These are phyloP conservation scores for Drosophila insularis DNA, from an alignment of 1,140 invertebrate genomes.

Conservation along the genomic window DNA sequence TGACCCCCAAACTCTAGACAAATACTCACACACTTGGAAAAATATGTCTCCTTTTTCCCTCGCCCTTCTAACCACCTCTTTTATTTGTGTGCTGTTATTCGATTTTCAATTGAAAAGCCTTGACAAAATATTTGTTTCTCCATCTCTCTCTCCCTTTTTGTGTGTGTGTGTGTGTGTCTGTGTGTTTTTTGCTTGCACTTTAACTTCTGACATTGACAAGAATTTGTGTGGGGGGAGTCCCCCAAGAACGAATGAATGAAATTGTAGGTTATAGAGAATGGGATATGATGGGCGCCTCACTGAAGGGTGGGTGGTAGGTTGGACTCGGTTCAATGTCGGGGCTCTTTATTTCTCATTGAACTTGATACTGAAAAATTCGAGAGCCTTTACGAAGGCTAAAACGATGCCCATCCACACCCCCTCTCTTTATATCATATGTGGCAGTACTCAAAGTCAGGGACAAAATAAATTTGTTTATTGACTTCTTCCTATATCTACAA, in stretches of 20 bases:
- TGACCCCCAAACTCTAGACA: conserved; percentile 40
- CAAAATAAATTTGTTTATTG: not conserved
- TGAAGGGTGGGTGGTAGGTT: not conserved
- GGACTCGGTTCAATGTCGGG: conserved; percentile 61
- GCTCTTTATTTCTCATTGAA: conserved; percentile 77
- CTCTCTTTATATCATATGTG: not conserved
- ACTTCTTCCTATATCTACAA: too few species aligned
- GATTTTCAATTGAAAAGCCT: conserved; percentile 43
- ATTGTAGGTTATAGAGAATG: conserved; percentile 1
- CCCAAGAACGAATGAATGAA: conserved; percentile 6
- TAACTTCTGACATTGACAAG: conserved; percentile 51
- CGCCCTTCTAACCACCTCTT: not conserved
- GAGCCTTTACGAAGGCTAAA: conserved; percentile 27
- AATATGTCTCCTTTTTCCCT: conserved; percentile 11
- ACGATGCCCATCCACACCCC: not conserved
- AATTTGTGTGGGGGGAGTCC: conserved; percentile 2
- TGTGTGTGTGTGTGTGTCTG: conserved; percentile 14
- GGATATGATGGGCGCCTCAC: not conserved
- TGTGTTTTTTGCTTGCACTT: conserved; percentile 30
- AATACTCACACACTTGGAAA: not conserved
- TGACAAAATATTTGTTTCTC: conserved; percentile 24
- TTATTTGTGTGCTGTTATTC: conserved; percentile 25
- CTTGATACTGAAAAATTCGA: conserved; percentile 70
- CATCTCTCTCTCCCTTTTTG: not conserved
- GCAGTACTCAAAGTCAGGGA: not conserved